These are phyloP conservation scores for Girardinus metallicus DNA, from an alignment of 2,797 vertebrate species.

Conservation along the genomic window DNA sequence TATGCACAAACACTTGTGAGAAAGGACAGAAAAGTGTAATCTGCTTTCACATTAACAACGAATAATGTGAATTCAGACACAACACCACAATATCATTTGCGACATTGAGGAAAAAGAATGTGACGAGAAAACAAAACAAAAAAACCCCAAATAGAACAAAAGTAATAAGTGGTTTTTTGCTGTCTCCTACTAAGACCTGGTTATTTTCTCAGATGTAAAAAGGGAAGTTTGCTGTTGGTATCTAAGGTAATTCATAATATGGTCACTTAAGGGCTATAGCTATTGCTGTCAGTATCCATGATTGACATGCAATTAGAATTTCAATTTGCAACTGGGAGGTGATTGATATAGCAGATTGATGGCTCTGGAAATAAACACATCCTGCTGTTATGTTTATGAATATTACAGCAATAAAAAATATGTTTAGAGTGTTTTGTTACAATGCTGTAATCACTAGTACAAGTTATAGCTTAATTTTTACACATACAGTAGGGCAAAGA, in stretches of 20 bases:
- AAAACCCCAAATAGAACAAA: too few relatives aligned
- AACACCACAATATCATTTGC: not conserved
- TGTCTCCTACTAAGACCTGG: not conserved
- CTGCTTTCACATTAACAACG: not conserved
- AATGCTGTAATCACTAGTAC: not conserved
- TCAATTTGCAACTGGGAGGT: slow-evolving; percentile 4
- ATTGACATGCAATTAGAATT: slow-evolving; percentile 13
- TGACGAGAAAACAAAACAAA: not conserved
- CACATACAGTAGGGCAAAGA: not conserved
- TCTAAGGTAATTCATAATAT: not conserved
- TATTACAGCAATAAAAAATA: not conserved
- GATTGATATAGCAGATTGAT: slow-evolving; percentile 4
- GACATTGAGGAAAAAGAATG: not conserved
- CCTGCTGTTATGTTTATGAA: not conserved
- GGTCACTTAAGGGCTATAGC: too few relatives aligned
- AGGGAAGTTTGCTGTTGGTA: not conserved
- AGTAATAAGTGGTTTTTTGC: not conserved
- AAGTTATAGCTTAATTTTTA: not conserved
- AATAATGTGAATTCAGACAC: not conserved
- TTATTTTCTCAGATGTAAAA: not conserved
- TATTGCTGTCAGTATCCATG: slow-evolving; percentile 3
- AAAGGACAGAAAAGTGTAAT: not conserved
- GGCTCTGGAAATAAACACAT: not conserved
- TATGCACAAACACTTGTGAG: not conserved
- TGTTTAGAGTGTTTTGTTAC: not conserved